Evolutionary conservation across 2,113 vertebrate genomes (phyloP), one percentile per base, ranked within the genome.

Genomic region (Trochalopteron elliotii): DNA sequence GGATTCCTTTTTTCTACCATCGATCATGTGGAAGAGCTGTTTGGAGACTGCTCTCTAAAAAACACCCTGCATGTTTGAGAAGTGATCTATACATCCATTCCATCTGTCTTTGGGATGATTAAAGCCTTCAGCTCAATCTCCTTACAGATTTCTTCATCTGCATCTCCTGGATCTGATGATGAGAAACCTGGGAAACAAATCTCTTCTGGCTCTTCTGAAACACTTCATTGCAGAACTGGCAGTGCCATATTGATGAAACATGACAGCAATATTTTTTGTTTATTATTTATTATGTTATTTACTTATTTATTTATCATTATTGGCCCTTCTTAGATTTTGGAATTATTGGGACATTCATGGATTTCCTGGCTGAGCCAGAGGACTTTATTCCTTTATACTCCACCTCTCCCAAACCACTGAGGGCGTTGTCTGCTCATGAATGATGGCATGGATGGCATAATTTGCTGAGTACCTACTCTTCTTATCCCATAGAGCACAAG

Each of bases 1-100:
- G 0, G 87, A 91, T 79, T 72, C 22, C 33, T 79, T 89, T 91
- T 82, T 72, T n/a, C 52, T 95, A 17, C 37, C 69, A 93, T 93
- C 4, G 2, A 16, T 93, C 93, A 72, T 5, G 11, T 87, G 60
- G 81, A 89, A 75, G 81, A 89, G 78, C 74, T 94, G 31, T 79
- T 91, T 71, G 60, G 59, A 95, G 91, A 65, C 42, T 77, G 68
- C 40, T 33, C 83, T 75, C 64, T 94, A 61, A 94, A 94, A 91
- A 91, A 89, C 80, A 91, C 6, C 22, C 35, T 2, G 5, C 11
- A 1, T 74, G 57, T 87, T 92, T 91, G 77, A 82, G 65, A 71
- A 91, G 39, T 79, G 83, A 81, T 91, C 40, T 47, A 72, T 37
- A 68, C 56, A 64, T 37, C 61, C 72, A 87, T 75, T 81, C 69